A percentile compares a stretch with the other conserved stretches of the same genome.
Evolutionary conservation across 2,797 vertebrate species (phyloP).

Genomic region (Amblyopsis hoosieri): DNA sequence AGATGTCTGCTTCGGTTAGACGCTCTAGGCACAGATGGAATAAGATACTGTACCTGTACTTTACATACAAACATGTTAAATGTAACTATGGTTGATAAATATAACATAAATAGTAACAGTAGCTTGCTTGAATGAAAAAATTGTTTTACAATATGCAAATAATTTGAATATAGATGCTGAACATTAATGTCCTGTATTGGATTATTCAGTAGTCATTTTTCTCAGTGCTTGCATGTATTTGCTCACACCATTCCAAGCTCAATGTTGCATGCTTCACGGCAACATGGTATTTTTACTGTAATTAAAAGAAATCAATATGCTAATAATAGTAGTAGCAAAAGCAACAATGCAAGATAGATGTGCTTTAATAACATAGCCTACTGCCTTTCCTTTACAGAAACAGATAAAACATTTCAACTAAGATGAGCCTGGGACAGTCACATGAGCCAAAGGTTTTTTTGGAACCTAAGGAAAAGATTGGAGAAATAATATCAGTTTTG

Average conservation of each 20-base stretch:
- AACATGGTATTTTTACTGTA: neutral
- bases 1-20: no score
- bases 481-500: neutral
- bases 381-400: no score
- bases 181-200: no score
- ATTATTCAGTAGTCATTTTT: neutral
- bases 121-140: no score
- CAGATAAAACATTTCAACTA: conserved; percentile 24
- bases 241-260: neutral
- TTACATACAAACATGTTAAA: neutral
- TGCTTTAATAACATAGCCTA: no score
- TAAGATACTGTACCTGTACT: neutral
- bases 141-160: neutral
- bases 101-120: no score
- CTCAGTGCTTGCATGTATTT: conserved; percentile 2
- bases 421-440: conserved; percentile 75
- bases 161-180: neutral
- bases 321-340: no score
- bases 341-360: no score
- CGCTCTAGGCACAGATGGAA: neutral
- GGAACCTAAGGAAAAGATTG: conserved; percentile 76
- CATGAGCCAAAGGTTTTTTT: conserved; percentile 83
- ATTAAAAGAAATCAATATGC: neutral
- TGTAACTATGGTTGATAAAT: neutral
- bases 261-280: neutral